Conservation (phyloP, 92 coral and sea anemone genomes). For the Porites lobata region DNA sequence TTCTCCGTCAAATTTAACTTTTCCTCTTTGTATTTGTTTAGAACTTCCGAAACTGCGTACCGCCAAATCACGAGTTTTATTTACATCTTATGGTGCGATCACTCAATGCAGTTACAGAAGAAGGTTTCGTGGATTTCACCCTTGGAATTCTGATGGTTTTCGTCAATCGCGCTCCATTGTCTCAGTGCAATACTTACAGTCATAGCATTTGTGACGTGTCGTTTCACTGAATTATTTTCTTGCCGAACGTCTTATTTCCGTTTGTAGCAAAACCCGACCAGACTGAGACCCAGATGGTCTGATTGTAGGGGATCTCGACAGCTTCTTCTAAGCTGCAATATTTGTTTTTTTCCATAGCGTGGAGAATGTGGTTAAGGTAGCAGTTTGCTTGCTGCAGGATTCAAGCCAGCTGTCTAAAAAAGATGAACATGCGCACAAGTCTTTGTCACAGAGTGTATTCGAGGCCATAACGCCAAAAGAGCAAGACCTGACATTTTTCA, state of each 20-base stretch:
- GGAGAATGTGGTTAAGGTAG: constrained; percentile 18
- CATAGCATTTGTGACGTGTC: background rate
- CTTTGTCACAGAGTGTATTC: constrained; percentile 22
- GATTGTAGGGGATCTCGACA: no score
- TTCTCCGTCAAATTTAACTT: no score
- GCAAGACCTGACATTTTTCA: constrained; percentile 29
- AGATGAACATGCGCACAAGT: background rate
- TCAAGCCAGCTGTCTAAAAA: background rate
- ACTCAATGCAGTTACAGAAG: no score
- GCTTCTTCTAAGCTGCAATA: background rate
- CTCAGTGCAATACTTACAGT: no score
- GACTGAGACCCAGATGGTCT: no score
- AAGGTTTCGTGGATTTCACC: no score
- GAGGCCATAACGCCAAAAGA: constrained; percentile 16
- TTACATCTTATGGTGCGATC: no score
- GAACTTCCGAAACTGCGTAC: no score
- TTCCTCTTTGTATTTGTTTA: no score
- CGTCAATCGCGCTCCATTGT: no score
- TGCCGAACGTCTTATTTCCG: background rate
- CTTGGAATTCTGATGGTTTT: no score
- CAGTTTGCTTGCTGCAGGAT: constrained; percentile 23
- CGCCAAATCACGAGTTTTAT: no score
- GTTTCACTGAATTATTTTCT: background rate
- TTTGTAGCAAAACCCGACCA: background rate
- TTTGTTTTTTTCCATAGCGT: constrained; percentile 19